A percentile compares a stretch with the other conserved stretches of the same genome.
These are phyloP conservation scores for Florisuga fusca DNA, from an alignment of 2,797 vertebrate genomes.

Conservation along the genomic window DNA sequence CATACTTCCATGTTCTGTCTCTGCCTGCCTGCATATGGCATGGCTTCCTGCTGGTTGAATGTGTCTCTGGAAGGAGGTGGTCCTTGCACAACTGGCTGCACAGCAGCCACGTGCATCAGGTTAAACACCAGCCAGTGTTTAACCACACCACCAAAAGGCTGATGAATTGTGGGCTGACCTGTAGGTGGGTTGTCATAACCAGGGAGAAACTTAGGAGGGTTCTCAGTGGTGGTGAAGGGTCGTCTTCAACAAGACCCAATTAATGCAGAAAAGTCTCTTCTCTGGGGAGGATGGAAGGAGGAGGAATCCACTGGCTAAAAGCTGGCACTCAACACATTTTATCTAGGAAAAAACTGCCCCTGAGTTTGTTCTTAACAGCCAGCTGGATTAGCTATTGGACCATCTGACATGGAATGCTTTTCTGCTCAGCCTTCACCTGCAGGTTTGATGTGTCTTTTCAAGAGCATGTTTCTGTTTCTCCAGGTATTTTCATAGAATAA, in stretches of 20 bases:
- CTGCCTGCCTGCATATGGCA: rapidly evolving
- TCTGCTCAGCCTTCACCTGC: not conserved
- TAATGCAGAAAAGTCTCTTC: not conserved
- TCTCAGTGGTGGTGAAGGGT: not conserved
- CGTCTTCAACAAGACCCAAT: not conserved
- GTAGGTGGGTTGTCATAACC: not conserved
- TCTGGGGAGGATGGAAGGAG: not conserved
- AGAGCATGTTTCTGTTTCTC: not conserved
- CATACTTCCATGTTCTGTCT: not conserved
- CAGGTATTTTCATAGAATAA: not conserved
- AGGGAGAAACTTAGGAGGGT: not conserved
- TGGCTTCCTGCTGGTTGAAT: not conserved
- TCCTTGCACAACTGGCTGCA: not conserved
- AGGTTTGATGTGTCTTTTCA: not conserved
- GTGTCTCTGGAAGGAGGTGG: not conserved
- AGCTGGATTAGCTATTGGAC: not conserved
- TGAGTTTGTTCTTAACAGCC: not conserved
- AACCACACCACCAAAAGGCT: not conserved
- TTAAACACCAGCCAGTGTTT: not conserved
- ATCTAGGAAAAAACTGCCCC: not conserved
- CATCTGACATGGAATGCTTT: not conserved
- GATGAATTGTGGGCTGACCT: not conserved
- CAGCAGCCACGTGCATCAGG: not conserved
- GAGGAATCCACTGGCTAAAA: not conserved
- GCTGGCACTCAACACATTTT: not conserved